Evolutionary conservation across 2,888 invertebrate species (phyloP), one percentile per base, ranked within the genome.

Genomic region (Hydrotaea diabolus): DNA sequence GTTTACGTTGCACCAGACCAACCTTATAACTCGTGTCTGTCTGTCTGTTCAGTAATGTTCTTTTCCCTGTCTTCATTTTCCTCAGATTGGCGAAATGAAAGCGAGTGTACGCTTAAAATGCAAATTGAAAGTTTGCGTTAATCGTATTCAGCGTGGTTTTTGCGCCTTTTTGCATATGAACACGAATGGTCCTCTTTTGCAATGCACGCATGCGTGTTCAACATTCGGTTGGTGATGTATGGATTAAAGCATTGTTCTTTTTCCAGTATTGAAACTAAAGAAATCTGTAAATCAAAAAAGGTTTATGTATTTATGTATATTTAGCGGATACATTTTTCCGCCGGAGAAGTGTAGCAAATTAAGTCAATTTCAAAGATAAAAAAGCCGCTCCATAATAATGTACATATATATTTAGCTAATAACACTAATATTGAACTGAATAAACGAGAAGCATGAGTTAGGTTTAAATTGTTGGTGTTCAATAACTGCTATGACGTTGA

Each of bases 91-190:
- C 13, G 31, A 69, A 80, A 59, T 69, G 80, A 80, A 80, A 80
- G 49, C 76, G 76, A 76, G 71, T 80, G 71, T 80, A 31, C 69
- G 74, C 74, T 69, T 69, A 57, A 73, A 73, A 55, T 72, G 79
- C 79, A 79, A 73, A 72, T 39, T 79, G 59, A 59, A 59, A 59
- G 26, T 59, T 19, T 59, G 26, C 26, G n/a, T 59, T 23, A 59
- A 59, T 23, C 26, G 59, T 15, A 23, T 59, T 21, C 23, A 21
- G 9, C 23, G 55, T 19, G 17, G 3, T 57, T 57, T 4, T 57
- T 57, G 8, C 57, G 13, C 19, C 23, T 57, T 17, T 53, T 17
- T 53, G 53, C 53, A 53, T 53, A 19, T n/a, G n/a, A 7, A n/a
- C 13, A n/a, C n/a, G 46, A 7, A 46, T 46, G 15, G 46, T n/a